These are phyloP conservation scores for Nannoperca australis DNA, from an alignment of 2,797 vertebrate genomes.

Conservation along the genomic window DNA sequence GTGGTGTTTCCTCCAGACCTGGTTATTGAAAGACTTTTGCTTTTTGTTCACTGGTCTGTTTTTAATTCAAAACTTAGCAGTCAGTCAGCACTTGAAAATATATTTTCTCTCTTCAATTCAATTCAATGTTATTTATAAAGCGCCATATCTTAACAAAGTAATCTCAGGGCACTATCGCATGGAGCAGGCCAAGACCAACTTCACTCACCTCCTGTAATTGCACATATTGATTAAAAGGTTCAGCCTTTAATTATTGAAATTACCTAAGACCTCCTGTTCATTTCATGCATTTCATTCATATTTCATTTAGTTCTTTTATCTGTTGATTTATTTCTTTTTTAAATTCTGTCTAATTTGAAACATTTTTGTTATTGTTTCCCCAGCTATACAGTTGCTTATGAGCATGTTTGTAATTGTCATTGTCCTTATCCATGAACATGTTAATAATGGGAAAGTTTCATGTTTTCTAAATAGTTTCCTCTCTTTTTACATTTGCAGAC, in stretches of 20 bases:
- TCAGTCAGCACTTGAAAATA: not conserved
- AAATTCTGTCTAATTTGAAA: not conserved
- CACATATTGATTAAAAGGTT: constrained; percentile 5
- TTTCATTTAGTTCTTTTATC: not conserved
- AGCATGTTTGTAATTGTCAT: not conserved
- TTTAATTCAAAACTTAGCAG: not conserved
- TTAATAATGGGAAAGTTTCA: not conserved
- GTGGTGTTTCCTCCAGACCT: not conserved
- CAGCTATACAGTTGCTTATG: not conserved
- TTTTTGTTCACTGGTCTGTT: not conserved
- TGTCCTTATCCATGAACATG: not conserved
- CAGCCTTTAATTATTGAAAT: not conserved
- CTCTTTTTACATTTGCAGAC: constrained; percentile 79
- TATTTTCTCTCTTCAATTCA: not conserved
- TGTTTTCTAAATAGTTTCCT: not conserved
- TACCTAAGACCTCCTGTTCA: not conserved
- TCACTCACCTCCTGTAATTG: not conserved
- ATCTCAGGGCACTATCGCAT: too few species aligned
- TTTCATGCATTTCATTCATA: not conserved
- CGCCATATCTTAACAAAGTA: too few species aligned
- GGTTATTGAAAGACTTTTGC: not conserved
- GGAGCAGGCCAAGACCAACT: too few species aligned
- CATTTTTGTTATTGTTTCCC: not conserved
- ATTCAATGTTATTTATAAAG: too few species aligned
- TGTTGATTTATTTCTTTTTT: not conserved